phyloP scores from a whole-genome alignment of 1,140 invertebrate species.

The Lysiphlebus fabarum region DNA sequence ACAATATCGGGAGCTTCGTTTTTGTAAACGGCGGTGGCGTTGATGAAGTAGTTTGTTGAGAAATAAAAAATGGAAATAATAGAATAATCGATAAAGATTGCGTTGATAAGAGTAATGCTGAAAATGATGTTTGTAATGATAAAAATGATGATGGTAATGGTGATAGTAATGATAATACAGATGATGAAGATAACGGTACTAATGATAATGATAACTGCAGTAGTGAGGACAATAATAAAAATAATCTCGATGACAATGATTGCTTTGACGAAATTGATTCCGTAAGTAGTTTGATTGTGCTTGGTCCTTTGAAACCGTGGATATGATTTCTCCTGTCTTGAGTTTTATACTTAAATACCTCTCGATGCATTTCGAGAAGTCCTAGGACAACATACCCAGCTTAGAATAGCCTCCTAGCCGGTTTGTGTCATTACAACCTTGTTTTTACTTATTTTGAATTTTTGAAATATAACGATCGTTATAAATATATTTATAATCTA shows the following conservation, averaged over 20 bases:
- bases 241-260: conserved; percentile 7
- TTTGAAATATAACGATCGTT: not conserved
- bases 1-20: not conserved
- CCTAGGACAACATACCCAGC: conserved; percentile 50
- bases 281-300: not conserved
- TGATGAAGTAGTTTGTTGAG: too few species aligned
- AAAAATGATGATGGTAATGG: too few species aligned
- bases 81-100: too few species aligned
- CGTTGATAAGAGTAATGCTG: too few species aligned
- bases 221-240: too few species aligned
- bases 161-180: too few species aligned
- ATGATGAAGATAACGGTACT: too few species aligned
- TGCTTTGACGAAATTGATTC: not conserved
- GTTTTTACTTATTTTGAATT: conserved; percentile 7
- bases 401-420: conserved; percentile 43
- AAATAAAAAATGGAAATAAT: too few species aligned
- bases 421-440: conserved; percentile 7
- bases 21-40: too few species aligned
- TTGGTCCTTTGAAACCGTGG: not conserved
- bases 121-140: too few species aligned
- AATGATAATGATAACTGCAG: too few species aligned
- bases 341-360: conserved; percentile 24
- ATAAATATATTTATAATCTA: not conserved
- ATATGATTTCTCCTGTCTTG: conserved; percentile 5
- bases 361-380: conserved; percentile 51